Base-by-base conservation (phyloP, 1,140 invertebrate genomes). In the Coenobita brevimanus region DNA sequence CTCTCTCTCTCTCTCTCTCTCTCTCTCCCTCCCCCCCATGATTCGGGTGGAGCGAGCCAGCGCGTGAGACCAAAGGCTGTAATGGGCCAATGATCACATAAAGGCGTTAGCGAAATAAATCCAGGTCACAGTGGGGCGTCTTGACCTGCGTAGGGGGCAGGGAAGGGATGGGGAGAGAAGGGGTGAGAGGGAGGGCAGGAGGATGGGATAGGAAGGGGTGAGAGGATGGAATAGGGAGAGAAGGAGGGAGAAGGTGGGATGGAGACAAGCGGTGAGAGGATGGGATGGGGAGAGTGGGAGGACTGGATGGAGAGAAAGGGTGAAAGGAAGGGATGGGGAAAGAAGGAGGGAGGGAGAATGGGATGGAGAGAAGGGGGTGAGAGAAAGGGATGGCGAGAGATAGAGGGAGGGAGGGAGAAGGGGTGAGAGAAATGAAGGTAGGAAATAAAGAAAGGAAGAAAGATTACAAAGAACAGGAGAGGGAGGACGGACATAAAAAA, bases 101-200 rank as follows among this genome's bases (percentile, higher is more conserved):
- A 43, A 85, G 82, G 82, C 82, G 82, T 85, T 85, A 85, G 82
- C 71, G 82, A 85, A 64, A 85, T 85, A 85, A 85, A 85, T 85
- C 82, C 82, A 43, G 71, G 27, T 50, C 82, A 54, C 82, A 76
- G 82, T 62, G 64, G 82, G 82, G 82, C 15, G 82, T 6, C 38
- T 69, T 57, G 69, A 60, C 64, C 62, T 33, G 27, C 17, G 30
- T 36, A 50, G 17, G 21, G 27, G 43, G 67, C 1, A 17, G 50
- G 1, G 21, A 24, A 24, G 0, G 13, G 15, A 24, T 21, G 3
- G 50, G 33, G 17, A 24, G 33, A 43, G 27, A n/a, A 17, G 36
- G 30, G 17, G 60, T 0, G 60, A 30, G 60, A 81, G 43, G 1
- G 6, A 50, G 30, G 15, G 24, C 6, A 15, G 36, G 33, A 73